Percentiles rank a stretch among this genome's conserved stretches.
phyloP scores from a whole-genome alignment of 2,888 invertebrate genomes.

The Lasiommata megera region DNA sequence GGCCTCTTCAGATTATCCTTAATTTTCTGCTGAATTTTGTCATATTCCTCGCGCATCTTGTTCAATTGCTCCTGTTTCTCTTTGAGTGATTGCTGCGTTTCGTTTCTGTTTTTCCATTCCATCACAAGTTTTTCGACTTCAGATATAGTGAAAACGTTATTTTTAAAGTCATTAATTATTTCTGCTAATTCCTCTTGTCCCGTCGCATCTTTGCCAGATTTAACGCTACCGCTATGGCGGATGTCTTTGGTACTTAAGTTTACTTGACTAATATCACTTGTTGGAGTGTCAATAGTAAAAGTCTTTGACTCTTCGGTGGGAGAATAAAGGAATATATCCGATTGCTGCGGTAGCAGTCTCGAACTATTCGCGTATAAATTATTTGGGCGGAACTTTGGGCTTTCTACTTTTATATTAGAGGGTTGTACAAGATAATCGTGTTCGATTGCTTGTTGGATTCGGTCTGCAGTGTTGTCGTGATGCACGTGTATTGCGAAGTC shows the following conservation, averaged over 20 bases:
- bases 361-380: constrained; percentile 74
- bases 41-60: constrained; percentile 90
- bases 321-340: constrained; percentile 71
- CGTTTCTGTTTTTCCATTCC: constrained; percentile 93
- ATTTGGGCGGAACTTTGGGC: constrained; percentile 73
- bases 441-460: constrained; percentile 75
- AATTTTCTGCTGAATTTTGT: constrained; percentile 89
- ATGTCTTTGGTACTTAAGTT: constrained; percentile 68
- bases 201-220: constrained; percentile 67
- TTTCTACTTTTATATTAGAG: constrained; percentile 82
- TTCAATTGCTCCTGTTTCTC: constrained; percentile 92
- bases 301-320: constrained; percentile 76
- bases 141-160: constrained; percentile 91
- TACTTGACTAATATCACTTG: constrained; percentile 77
- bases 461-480: constrained; percentile 54
- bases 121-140: constrained; percentile 93
- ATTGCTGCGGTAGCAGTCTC: constrained; percentile 63
- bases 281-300: constrained; percentile 72
- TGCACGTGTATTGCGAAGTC: constrained; percentile 61
- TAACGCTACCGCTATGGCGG: constrained; percentile 61
- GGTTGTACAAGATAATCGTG: constrained; percentile 83
- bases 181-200: constrained; percentile 91
- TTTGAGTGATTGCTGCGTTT: constrained; percentile 91
- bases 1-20: constrained; percentile 88
- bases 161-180: constrained; percentile 94